phyloP scores from a whole-genome alignment of 2,113 vertebrate genomes.

The Odobenus rosmarus region DNA sequence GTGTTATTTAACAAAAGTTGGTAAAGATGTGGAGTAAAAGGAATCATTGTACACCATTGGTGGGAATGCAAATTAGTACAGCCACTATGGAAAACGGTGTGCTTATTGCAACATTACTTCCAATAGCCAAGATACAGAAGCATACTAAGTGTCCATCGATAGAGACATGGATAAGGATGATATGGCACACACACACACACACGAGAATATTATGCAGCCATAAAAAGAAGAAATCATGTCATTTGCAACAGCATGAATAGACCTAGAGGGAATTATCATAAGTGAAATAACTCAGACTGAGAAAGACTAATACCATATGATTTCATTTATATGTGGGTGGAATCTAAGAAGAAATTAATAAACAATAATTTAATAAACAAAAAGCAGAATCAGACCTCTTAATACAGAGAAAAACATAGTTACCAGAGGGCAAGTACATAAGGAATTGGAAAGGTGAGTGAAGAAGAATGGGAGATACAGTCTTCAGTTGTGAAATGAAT shows the following conservation, averaged over 20 bases:
- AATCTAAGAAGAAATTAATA: not conserved
- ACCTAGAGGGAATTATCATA: not conserved
- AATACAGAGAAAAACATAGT: not conserved
- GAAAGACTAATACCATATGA: not conserved
- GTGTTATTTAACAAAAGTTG: not conserved
- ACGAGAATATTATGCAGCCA: not conserved
- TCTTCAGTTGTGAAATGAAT: not conserved
- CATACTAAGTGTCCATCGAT: not conserved
- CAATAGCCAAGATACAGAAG: not conserved
- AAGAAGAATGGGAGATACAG: not conserved
- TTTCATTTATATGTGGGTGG: not conserved
- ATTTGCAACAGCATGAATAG: not conserved
- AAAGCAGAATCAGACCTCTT: not conserved
- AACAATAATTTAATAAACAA: not conserved
- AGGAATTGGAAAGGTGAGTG: not conserved
- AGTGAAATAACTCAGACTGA: not conserved
- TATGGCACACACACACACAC: too few species aligned
- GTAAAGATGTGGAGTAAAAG: not conserved
- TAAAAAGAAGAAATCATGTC: not conserved
- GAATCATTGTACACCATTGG: not conserved
- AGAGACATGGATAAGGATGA: not conserved
- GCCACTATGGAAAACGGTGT: not conserved
- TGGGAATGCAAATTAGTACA: not conserved
- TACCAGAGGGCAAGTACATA: not conserved
- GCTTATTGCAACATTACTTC: not conserved